These are phyloP conservation scores for Mergus octosetaceus DNA, from an alignment of 2,797 vertebrate species.

Conservation along the genomic window DNA sequence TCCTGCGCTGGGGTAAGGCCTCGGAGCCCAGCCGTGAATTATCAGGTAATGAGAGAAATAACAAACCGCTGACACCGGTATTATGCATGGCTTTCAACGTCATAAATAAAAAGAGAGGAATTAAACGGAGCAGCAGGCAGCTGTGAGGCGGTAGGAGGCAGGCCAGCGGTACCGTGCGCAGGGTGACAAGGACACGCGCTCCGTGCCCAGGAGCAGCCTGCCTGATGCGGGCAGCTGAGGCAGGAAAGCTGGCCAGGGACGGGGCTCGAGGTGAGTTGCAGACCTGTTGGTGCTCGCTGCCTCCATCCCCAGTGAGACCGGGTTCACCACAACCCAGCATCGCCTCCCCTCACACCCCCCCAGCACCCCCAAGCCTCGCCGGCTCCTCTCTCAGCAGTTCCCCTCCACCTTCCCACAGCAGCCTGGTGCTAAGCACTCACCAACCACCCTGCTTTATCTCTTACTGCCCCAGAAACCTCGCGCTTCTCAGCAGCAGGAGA, in stretches of 20 bases:
- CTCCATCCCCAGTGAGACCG: background rate
- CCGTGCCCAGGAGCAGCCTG: background rate
- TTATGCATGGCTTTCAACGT: background rate
- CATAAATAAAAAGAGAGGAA: slow-evolving; percentile 14
- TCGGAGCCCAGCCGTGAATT: background rate
- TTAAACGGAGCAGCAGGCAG: background rate
- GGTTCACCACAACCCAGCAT: background rate
- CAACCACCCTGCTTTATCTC: background rate
- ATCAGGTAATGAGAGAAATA: slow-evolving; percentile 30
- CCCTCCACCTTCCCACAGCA: background rate
- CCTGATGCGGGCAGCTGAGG: background rate
- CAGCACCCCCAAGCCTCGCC: background rate
- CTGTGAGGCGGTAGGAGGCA: background rate
- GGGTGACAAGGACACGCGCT: background rate
- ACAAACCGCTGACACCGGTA: slow-evolving; percentile 17
- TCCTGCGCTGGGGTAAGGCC: background rate
- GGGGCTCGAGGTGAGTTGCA: background rate
- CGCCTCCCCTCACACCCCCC: rapidly evolving
- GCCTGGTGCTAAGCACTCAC: background rate
- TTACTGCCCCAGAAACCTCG: background rate
- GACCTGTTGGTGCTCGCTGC: background rate
- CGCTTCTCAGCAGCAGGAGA: background rate
- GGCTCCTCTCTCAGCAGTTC: background rate
- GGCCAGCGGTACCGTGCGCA: rapidly evolving
- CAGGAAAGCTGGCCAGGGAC: background rate